These are phyloP conservation scores for Lottia scabra DNA, from an alignment of 2,888 invertebrate species.

Conservation along the genomic window DNA sequence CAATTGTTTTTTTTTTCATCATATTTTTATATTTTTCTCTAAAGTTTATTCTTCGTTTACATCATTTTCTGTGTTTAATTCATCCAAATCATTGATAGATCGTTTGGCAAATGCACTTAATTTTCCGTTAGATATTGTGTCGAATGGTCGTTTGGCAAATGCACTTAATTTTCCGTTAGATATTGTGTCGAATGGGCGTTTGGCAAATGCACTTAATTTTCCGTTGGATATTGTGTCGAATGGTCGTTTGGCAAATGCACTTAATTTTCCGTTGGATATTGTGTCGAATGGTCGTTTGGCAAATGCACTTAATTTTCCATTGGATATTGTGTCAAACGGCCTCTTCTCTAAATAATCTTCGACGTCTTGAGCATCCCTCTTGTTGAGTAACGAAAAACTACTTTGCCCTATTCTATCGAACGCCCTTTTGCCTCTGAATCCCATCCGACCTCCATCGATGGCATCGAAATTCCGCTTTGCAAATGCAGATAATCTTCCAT, in stretches of 20 bases:
- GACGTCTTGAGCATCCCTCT: not conserved
- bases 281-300: constrained; percentile 30
- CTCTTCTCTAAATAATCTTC: constrained; percentile 22
- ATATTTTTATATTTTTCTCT: no score
- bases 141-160: constrained; percentile 28
- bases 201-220: constrained; percentile 32
- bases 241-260: constrained; percentile 27
- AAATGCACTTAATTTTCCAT: constrained; percentile 29
- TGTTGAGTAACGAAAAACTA: constrained; percentile 27
- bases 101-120: constrained; percentile 22
- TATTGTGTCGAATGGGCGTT: constrained; percentile 27
- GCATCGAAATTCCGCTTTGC: constrained; percentile 9
- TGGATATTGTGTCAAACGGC: constrained; percentile 21
- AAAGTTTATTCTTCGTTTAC: no score
- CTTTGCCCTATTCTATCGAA: constrained; percentile 26
- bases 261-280: constrained; percentile 16
- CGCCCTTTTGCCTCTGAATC: constrained; percentile 25
- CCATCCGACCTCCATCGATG: constrained; percentile 4
- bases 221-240: constrained; percentile 26
- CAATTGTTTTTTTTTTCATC: no score
- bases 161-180: constrained; percentile 19
- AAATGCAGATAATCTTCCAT: constrained; percentile 3
- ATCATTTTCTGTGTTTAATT: no score
- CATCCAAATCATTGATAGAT: not conserved
- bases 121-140: constrained; percentile 21